Conservation (phyloP, 2,888 invertebrate species). For the Tenthredo scrophulariae region DNA sequence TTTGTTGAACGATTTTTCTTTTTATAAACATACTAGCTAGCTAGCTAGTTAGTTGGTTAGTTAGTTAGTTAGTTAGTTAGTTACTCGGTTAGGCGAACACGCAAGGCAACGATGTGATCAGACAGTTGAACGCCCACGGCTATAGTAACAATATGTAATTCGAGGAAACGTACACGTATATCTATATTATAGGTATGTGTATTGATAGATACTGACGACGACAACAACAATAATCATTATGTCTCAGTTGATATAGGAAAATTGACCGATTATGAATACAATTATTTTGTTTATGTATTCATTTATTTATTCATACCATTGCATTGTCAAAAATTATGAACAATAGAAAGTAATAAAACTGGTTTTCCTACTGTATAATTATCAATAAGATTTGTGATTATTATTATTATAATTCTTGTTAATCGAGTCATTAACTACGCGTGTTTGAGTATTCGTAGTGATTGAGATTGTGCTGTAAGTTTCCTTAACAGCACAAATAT, state of each 20-base stretch:
- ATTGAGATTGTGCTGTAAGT: neutral
- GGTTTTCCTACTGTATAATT: neutral
- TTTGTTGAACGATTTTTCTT: slow-evolving; percentile 5
- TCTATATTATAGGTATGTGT: neutral
- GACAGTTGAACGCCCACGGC: neutral
- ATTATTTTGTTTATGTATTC: neutral
- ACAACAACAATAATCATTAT: neutral
- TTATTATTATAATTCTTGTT: slow-evolving; percentile 36
- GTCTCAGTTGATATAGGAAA: no score
- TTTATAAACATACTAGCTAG: neutral
- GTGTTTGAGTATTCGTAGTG: neutral
- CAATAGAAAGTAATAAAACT: neutral
- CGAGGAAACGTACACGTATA: neutral
- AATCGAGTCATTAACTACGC: neutral
- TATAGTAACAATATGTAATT: slow-evolving; percentile 4
- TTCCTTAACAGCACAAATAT: neutral
- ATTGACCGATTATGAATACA: neutral
- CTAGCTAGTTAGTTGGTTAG: neutral
- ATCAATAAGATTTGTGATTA: neutral
- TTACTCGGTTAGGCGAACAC: slow-evolving; percentile 13
- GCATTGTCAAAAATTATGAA: no score
- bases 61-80: neutral
- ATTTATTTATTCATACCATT: neutral
- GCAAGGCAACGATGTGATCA: neutral
- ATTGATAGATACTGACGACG: neutral